Percentiles rank a stretch among this genome's conserved stretches.
Conservation (phyloP, 2,797 vertebrate species). For the Squalus acanthias region DNA sequence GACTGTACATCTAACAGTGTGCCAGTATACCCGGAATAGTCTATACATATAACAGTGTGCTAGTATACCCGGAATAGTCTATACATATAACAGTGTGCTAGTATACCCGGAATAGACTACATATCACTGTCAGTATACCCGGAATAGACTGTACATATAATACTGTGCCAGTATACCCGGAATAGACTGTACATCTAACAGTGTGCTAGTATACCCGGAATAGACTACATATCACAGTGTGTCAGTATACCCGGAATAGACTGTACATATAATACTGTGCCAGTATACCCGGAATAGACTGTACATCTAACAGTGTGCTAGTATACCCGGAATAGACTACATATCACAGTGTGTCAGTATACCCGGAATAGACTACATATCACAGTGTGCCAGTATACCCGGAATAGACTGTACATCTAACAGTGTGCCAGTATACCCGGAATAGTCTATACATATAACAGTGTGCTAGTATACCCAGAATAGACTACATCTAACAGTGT, state of each 20-base stretch:
- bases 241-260: neutral
- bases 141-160: too few relatives aligned
- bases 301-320: neutral
- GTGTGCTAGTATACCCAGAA: neutral
- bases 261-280: neutral
- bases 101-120: neutral
- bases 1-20: neutral
- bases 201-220: neutral
- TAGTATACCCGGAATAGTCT: neutral
- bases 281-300: neutral
- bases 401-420: too few relatives aligned
- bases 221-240: neutral
- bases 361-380: neutral
- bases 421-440: neutral
- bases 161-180: too few relatives aligned
- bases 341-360: neutral
- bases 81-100: neutral
- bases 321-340: too few relatives aligned
- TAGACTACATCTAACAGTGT: too few relatives aligned
- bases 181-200: neutral
- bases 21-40: neutral
- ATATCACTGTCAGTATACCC: too few relatives aligned
- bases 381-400: neutral
- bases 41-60: neutral
- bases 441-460: neutral